Evolutionary conservation across 2,797 vertebrate species (phyloP).

Genomic region (Delichon dasypus): DNA sequence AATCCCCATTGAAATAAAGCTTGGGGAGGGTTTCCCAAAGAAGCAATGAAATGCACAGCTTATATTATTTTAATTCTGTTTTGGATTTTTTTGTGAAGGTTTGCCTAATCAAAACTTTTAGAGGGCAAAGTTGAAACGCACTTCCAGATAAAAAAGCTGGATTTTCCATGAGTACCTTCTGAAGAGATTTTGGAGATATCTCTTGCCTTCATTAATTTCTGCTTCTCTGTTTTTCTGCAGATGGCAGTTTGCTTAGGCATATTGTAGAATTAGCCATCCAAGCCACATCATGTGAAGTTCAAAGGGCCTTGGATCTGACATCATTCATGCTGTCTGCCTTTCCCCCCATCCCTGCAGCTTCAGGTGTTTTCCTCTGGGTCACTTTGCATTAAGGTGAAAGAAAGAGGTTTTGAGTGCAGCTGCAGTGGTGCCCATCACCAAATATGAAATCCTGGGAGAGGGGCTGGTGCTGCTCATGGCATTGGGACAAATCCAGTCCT

Average conservation of each 20-base stretch:
- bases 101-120: background rate
- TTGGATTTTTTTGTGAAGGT: background rate
- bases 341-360: background rate
- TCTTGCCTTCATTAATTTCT: background rate
- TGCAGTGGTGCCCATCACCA: background rate
- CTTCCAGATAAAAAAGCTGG: background rate
- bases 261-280: background rate
- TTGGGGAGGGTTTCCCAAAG: background rate
- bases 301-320: background rate
- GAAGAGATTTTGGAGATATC: background rate
- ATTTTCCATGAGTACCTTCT: background rate
- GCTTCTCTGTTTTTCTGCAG: background rate
- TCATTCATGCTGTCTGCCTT: background rate
- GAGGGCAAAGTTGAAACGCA: background rate
- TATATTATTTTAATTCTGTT: background rate
- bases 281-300: background rate
- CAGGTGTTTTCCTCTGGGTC: background rate
- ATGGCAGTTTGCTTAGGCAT: background rate
- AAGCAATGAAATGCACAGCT: background rate
- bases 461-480: background rate
- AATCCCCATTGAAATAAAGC: background rate
- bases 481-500: background rate
- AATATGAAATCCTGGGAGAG: background rate
- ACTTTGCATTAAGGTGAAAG: background rate
- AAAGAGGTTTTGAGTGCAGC: background rate